Evolutionary conservation across 2,888 invertebrate species (phyloP).

Genomic region (Ephialtes manifestator): DNA sequence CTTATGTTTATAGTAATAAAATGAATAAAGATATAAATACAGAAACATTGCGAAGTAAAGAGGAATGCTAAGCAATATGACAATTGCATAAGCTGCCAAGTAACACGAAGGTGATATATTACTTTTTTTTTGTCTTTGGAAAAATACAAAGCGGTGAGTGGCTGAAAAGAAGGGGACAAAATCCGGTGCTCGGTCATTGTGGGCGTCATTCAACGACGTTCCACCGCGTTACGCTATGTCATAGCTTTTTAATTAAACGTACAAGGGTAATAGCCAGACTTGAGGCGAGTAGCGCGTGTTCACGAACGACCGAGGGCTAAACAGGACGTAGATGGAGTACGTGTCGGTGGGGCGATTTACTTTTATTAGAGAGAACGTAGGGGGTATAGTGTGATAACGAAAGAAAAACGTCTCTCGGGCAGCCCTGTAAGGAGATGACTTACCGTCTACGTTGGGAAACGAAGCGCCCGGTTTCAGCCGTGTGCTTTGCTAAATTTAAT

Average conservation of each 20-base stretch:
- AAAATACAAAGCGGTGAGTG: slow-evolving; percentile 2
- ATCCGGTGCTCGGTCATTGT: slow-evolving; percentile 25
- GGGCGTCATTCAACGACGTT: slow-evolving; percentile 49
- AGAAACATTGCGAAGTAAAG: background rate
- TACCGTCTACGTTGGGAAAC: slow-evolving; percentile 3
- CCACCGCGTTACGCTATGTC: slow-evolving; percentile 21
- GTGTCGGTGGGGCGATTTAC: slow-evolving; percentile 58
- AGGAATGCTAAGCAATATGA: background rate
- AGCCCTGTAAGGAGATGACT: slow-evolving; percentile 25
- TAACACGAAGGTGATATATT: background rate
- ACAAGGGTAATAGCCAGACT: slow-evolving; percentile 49
- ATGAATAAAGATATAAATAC: background rate
- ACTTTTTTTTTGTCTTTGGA: background rate
- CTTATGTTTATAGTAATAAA: background rate
- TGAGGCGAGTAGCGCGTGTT: slow-evolving; percentile 36
- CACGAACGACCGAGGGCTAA: slow-evolving; percentile 31
- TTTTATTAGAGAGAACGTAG: slow-evolving; percentile 40
- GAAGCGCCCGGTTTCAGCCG: background rate
- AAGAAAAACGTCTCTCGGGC: slow-evolving; percentile 21
- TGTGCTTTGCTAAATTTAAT: slow-evolving; percentile 35
- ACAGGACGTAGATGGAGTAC: slow-evolving; percentile 64
- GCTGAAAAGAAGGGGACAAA: slow-evolving; percentile 33
- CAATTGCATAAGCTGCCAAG: background rate
- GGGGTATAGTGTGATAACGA: background rate
- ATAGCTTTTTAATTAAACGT: slow-evolving; percentile 65